Base-by-base conservation (phyloP, 2,888 invertebrate genomes). In the Smittia aterrima region DNA sequence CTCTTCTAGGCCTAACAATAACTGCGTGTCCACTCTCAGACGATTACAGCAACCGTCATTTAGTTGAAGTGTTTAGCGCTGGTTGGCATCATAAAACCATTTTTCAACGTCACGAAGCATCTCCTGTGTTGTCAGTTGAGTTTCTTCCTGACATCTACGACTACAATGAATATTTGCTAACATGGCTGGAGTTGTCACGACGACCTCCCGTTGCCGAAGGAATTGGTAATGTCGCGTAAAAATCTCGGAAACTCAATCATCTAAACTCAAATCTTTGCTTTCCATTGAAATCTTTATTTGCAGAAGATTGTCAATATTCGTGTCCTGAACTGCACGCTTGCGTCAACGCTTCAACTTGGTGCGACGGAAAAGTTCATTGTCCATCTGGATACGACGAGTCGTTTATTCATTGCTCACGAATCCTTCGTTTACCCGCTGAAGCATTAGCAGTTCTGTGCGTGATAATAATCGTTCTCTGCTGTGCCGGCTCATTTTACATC, bases 291-390 rank as follows among this genome's bases (percentile, higher is more conserved):
- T 38, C 6, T 16, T 62, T 82, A 4, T 80, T 89, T 79, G 84
- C 88, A 62, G 90, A 90, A 75, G 92, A 92, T 78, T 93, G 93
- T 79, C 86, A 87, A 76, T 88, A 89, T 81, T 87, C 90, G 64
- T 93, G 93, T 80, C 87, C 90, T 1, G 92, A 92, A 74, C 82
- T 93, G 76, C 90, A 92, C 80, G 93, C 92, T 13, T 93, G 93
- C 81, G 92, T 93, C 76, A 89, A 90, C 79, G 85, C 89, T 0
- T 88, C 89, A 66, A 86, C 93, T 72, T 92, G 93, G 92, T 93
- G 93, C 79, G 92, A 93, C 79, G 92, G 92, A 18, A 82, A 87
- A 41, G 83, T 86, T 68, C 92, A 93, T 80, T 93, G 93, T 79
- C 93, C 93, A 9, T 74, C 74, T 24, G 92, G 92, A 0, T 88